Evolutionary conservation across 2,888 invertebrate species (phyloP), one percentile per base, ranked within the genome.

Genomic region (Melikaiella ostensackeni): DNA sequence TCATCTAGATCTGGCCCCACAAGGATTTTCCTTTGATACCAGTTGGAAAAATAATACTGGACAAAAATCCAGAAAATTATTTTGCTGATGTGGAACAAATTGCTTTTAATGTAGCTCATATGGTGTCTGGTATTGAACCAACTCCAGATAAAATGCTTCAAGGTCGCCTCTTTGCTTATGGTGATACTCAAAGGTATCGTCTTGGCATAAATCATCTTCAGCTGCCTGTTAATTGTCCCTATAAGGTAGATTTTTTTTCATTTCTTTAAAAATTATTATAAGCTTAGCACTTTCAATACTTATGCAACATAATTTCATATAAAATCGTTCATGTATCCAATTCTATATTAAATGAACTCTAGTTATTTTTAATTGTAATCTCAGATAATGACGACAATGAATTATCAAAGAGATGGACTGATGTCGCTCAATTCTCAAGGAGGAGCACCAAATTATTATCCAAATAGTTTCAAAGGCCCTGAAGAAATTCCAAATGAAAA

Each of bases 381-480:
- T 21, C 21, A 94, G 82, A 94, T 94, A 2, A 92, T 93, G 6
- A 92, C 93, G 0, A 87, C 91, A 1, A 91, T 93, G 55, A 97
- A 98, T 91, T 98, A 97, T 89, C 98, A 98, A 92, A 94, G 99
- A 59, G 98, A 99, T 91, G 99, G 98, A 0, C 94, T 95, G 2
- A 96, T 96, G 93, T 93, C 94, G 61, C 92, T 93, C 55, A 94
- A 94, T 84, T 98, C 98, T 91, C 97, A 98, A 92, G 95, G 94
- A 7, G 96, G 96, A 33, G 96, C 96, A 5, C 99, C 99, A 7
- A 99, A 99, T 92, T 99, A 99, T 91, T 98, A 95, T 93, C 99
- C 99, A 0, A 99, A 99, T 93, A 98, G 98, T 81, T 99, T 98
- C 92, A 93, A 94, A 81, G 99, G 99, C 0, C 98, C 98, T 0